Evolutionary conservation across 2,888 invertebrate genomes (phyloP).

Genomic region (Andricus quercusramuli): DNA sequence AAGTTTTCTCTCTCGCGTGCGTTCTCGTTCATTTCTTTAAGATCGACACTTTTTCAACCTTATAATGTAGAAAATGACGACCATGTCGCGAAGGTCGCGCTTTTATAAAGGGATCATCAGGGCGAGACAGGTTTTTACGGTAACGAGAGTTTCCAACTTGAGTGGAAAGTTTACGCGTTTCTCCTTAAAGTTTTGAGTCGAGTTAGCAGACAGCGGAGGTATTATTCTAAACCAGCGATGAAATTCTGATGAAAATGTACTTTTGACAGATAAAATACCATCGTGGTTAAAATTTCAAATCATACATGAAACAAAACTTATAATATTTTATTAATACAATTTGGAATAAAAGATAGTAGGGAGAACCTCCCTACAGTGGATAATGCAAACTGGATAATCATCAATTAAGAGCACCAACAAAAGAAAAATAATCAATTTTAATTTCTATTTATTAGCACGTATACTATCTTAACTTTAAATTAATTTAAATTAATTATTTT

Average conservation of each 20-base stretch:
- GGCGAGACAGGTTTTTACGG: slow-evolving; percentile 2
- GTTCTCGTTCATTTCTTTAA: slow-evolving; percentile 1
- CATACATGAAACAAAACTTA: not conserved
- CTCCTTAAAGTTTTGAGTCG: slow-evolving; percentile 15
- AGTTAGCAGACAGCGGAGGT: not conserved
- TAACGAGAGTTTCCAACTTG: slow-evolving; percentile 35
- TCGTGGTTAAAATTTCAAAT: not conserved
- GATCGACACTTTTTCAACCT: slow-evolving; percentile 2
- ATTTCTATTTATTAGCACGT: too few species aligned
- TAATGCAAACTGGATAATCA: too few species aligned
- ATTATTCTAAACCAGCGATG: not conserved
- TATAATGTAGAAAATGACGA: not conserved
- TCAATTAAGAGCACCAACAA: too few species aligned
- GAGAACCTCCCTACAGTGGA: too few species aligned
- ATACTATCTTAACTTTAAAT: too few species aligned
- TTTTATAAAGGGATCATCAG: slow-evolving; percentile 20
- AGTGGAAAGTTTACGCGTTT: slow-evolving; percentile 13
- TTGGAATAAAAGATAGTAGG: too few species aligned
- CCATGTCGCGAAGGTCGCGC: slow-evolving; percentile 13
- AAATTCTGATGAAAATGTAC: slow-evolving; percentile 21
- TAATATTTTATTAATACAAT: too few species aligned
- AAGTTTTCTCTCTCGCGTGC: not conserved
- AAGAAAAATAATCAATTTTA: too few species aligned
- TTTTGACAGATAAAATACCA: not conserved
- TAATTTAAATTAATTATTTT: too few species aligned